Evolutionary conservation across 2,888 invertebrate genomes (phyloP).

Genomic region (Zaprionus obscuricornis): DNA sequence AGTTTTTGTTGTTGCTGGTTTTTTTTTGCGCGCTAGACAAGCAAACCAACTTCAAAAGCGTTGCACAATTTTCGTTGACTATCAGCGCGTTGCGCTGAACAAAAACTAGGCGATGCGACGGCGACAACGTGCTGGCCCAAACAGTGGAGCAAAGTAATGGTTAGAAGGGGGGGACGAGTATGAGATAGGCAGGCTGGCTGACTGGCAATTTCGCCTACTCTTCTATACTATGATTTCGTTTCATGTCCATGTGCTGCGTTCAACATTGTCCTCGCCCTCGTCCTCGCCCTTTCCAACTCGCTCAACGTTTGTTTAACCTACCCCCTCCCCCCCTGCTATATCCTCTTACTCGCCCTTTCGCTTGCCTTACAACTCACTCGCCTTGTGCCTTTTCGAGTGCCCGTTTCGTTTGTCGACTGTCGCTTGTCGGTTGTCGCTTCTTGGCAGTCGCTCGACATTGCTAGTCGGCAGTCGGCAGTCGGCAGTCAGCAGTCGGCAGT

Average conservation of each 20-base stretch:
- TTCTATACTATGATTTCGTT: not conserved
- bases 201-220: constrained; percentile 47
- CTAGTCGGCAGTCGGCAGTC: too few species aligned
- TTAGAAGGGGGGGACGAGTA: too few species aligned
- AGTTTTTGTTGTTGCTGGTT: constrained; percentile 2
- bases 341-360: not conserved
- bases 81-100: too few species aligned
- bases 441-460: too few species aligned
- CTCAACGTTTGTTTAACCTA: too few species aligned
- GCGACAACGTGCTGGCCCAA: too few species aligned
- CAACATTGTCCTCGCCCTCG: constrained; percentile 37
- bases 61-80: constrained; percentile 66
- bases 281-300: constrained; percentile 32
- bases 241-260: constrained; percentile 3
- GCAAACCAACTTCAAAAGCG: constrained; percentile 60
- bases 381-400: constrained; percentile 20
- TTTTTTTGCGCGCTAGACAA: constrained; percentile 37
- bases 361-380: not conserved
- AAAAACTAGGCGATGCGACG: constrained; percentile 28
- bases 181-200: too few species aligned
- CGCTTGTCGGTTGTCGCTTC: constrained; percentile 3
- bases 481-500: too few species aligned
- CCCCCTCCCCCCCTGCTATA: constrained; percentile 12
- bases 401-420: constrained; percentile 20
- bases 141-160: too few species aligned